Percentiles rank a stretch among this genome's conserved stretches.
Evolutionary conservation across 2,888 invertebrate genomes (phyloP).

Genomic region (Rotaria sp.): DNA sequence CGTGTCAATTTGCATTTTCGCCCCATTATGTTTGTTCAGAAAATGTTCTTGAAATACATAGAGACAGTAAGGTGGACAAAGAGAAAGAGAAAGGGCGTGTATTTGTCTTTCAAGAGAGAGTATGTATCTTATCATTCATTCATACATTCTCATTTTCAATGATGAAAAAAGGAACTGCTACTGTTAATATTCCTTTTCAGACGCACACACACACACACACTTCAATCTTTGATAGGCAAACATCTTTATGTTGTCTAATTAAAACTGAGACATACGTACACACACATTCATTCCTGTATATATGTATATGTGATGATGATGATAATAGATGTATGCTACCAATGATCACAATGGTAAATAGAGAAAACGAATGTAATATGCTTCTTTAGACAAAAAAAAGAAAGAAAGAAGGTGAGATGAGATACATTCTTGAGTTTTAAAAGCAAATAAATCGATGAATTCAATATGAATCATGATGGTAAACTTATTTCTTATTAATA

Average conservation of each 20-base stretch:
- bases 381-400: background rate
- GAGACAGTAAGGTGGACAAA: background rate
- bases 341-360: background rate
- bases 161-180: conserved; percentile 9
- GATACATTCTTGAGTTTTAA: background rate
- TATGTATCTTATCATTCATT: conserved; percentile 19
- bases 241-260: conserved; percentile 14
- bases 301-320: background rate
- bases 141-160: conserved; percentile 19
- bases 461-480: background rate
- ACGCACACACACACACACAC: background rate
- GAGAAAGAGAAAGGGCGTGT: background rate
- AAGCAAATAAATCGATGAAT: conserved; percentile 3
- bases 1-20: conserved; percentile 29
- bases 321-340: conserved; percentile 13
- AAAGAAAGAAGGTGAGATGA: background rate
- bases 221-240: conserved; percentile 24
- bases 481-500: background rate
- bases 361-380: background rate
- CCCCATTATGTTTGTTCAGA: conserved; percentile 29
- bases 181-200: background rate
- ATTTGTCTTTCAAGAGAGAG: conserved; percentile 11
- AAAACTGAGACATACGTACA: background rate
- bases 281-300: background rate
- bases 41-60: conserved; percentile 22